Conservation (phyloP, 2,888 invertebrate species). For the Scelioninae gen. 1 region DNA sequence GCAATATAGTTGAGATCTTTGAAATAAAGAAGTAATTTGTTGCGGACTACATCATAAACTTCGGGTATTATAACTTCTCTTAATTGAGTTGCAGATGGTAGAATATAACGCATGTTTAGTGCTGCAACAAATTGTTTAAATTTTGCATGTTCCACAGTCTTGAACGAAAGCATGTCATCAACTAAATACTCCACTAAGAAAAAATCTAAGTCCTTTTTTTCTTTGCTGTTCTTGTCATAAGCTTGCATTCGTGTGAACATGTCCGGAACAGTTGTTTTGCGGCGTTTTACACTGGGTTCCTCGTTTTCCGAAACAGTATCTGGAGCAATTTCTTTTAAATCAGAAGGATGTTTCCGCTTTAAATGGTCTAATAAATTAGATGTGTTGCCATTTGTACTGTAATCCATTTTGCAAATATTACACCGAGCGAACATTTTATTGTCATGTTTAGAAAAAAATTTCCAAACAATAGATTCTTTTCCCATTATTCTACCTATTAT, state of each 20-base stretch:
- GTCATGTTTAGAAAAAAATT: constrained; percentile 8
- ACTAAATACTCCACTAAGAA: constrained; percentile 4
- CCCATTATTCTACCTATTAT: background rate
- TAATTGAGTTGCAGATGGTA: constrained; percentile 10
- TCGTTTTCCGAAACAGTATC: background rate
- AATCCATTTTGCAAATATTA: constrained; percentile 1
- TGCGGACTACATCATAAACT: background rate
- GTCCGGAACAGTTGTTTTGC: background rate
- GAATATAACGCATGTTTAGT: background rate
- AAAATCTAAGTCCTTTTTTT: background rate
- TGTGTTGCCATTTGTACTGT: constrained; percentile 4
- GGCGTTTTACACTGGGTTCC: background rate
- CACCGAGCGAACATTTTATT: background rate
- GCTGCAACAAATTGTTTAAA: constrained; percentile 10
- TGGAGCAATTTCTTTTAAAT: background rate
- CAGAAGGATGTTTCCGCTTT: constrained; percentile 5
- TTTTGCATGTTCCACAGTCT: constrained; percentile 8
- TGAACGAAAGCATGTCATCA: constrained; percentile 14
- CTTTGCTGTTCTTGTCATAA: constrained; percentile 16
- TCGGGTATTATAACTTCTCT: constrained; percentile 5
- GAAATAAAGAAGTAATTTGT: background rate
- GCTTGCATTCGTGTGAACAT: constrained; percentile 5
- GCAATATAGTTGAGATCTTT: background rate
- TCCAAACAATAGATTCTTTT: constrained; percentile 5
- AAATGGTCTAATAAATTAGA: constrained; percentile 3